Evolutionary conservation across 2,888 invertebrate genomes (phyloP), one percentile per base, ranked within the genome.

Genomic region (Pachliopta kotzebuea): DNA sequence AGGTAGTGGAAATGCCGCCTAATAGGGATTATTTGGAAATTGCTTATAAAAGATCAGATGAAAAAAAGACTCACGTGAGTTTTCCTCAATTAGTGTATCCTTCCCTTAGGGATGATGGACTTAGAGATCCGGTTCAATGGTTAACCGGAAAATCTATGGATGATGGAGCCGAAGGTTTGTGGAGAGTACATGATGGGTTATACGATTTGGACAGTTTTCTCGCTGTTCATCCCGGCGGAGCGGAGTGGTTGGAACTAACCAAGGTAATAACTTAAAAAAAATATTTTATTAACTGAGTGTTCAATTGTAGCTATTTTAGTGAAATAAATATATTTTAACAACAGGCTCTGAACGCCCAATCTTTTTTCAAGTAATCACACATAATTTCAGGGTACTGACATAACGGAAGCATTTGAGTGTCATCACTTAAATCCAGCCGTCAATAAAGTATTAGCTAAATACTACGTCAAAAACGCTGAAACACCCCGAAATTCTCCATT

Each of bases 171-270:
- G 95, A 96, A 79, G 94, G 94, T n/a, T 81, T 96, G 4, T 97
- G 97, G 97, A 92, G 97, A 70, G 93, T 97, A 23, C 92, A 95
- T 71, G 93, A 96, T 81, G 89, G 91, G 55, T 87, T 99, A 24
- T 99, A 98, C 82, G 97, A 99, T 85, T 92, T 99, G 26, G 94
- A 94, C 0, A 92, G 93, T 23, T 99, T 98, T 80, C 89, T 96
- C 7, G 83, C 94, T 4, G 92, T 88, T 56, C 99, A 99, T 92
- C 99, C 98, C 0, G 98, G 98, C 45, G 97, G 98, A 1, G 75
- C 90, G 0, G 95, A 95, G 77, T 97, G 96, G 96, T 76, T 97
- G 60, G 85, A 87, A 45, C 85, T 95, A 56, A 94, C 95, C 1
- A 94, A 95, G 91, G 96, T 94, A 85, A 24, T 45, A 11, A 2